Evolutionary conservation across 2,888 invertebrate genomes (phyloP).

Genomic region (Nymphalis polychloros): DNA sequence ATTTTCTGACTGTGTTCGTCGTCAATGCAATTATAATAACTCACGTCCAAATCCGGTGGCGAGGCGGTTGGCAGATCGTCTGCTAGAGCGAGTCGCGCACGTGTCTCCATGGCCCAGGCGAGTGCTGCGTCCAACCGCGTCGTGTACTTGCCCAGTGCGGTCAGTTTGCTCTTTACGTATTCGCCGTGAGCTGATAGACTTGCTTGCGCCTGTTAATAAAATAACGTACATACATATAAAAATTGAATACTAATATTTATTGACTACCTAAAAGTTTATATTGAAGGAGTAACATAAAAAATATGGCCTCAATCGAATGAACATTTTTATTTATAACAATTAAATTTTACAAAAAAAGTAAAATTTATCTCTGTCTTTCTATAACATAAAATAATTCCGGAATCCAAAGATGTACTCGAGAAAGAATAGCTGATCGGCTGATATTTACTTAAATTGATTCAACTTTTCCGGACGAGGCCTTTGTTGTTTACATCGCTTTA

Average conservation of each 20-base stretch:
- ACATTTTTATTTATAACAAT: too few relatives aligned
- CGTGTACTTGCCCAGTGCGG: slow-evolving; percentile 79
- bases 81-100: slow-evolving; percentile 34
- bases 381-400: neutral
- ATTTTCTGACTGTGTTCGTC: too few relatives aligned
- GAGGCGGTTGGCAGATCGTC: slow-evolving; percentile 27
- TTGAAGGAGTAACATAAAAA: too few relatives aligned
- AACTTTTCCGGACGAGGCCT: too few relatives aligned
- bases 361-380: too few relatives aligned
- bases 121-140: slow-evolving; percentile 80
- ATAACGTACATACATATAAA: neutral
- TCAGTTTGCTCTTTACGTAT: slow-evolving; percentile 80
- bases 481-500: too few relatives aligned
- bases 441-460: slow-evolving; percentile 36
- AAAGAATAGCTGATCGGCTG: slow-evolving; percentile 7
- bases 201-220: slow-evolving; percentile 60
- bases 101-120: slow-evolving; percentile 62
- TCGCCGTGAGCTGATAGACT: slow-evolving; percentile 78
- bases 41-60: slow-evolving; percentile 36
- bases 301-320: too few relatives aligned
- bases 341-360: too few relatives aligned
- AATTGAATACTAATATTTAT: neutral
- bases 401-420: slow-evolving; percentile 21
- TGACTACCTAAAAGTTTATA: too few relatives aligned
- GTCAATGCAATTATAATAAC: slow-evolving; percentile 15